These are phyloP conservation scores for Drosophila testacea DNA, from an alignment of 2,888 invertebrate species.

Conservation along the genomic window DNA sequence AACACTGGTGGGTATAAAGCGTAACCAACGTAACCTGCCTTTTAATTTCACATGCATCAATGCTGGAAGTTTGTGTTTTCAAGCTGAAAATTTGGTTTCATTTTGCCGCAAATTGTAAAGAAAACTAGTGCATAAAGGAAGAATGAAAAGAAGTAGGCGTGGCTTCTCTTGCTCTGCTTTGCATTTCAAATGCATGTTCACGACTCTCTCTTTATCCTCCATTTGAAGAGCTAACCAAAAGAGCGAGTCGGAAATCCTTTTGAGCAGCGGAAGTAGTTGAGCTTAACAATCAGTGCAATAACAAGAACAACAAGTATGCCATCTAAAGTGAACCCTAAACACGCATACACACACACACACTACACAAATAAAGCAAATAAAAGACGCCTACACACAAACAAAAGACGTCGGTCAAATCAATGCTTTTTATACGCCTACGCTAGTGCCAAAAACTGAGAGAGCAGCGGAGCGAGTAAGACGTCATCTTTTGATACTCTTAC, in stretches of 20 bases:
- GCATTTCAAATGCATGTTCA: too few relatives aligned
- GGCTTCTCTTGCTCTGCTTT: neutral
- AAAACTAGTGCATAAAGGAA: neutral
- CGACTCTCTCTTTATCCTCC: conserved; percentile 10
- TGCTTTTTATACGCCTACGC: conserved; percentile 26
- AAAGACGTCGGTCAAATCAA: conserved; percentile 30
- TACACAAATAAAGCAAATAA: conserved; percentile 2
- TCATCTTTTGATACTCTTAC: conserved; percentile 25
- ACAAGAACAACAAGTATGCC: neutral
- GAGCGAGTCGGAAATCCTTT: conserved; percentile 52
- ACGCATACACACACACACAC: conserved; percentile 3
- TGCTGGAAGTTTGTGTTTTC: conserved; percentile 38
- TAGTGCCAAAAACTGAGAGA: conserved; percentile 8
- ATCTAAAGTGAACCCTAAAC: conserved; percentile 13
- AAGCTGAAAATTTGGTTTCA: conserved; percentile 52
- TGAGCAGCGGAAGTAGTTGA: conserved; percentile 31
- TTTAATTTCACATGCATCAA: conserved; percentile 9
- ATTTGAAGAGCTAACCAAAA: conserved; percentile 34
- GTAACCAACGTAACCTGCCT: conserved; percentile 16
- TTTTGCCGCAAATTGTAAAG: conserved; percentile 13
- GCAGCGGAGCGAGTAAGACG: conserved; percentile 35
- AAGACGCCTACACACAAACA: conserved; percentile 11
- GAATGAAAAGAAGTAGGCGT: conserved; percentile 5
- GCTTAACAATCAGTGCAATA: conserved; percentile 38
- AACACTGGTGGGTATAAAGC: conserved; percentile 9